Conservation (phyloP, 1,140 invertebrate genomes). For the Chlorops oryzae region DNA sequence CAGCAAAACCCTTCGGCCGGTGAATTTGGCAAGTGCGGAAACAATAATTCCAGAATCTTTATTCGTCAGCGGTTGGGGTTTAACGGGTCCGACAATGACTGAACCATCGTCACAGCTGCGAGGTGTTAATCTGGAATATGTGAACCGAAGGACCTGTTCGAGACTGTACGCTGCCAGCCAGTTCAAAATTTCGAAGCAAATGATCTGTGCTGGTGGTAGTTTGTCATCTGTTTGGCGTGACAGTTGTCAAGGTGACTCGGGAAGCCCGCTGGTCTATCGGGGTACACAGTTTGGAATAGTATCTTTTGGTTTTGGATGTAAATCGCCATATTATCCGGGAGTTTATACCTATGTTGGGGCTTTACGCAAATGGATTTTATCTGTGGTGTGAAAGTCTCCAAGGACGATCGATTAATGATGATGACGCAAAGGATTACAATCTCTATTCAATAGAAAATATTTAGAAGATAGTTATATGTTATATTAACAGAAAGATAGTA, state of each 20-base stretch:
- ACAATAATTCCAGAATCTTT: slow-evolving; percentile 13
- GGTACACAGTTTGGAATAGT: slow-evolving; percentile 51
- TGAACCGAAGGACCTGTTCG: slow-evolving; percentile 10
- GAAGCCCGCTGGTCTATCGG: slow-evolving; percentile 44
- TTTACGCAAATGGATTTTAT: slow-evolving; percentile 21
- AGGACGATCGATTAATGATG: too few species aligned
- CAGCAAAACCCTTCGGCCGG: slow-evolving; percentile 10
- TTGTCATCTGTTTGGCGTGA: slow-evolving; percentile 31
- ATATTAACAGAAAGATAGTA: too few species aligned
- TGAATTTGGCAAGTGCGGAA: slow-evolving; percentile 13
- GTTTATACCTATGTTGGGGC: slow-evolving; percentile 49
- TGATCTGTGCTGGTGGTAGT: slow-evolving; percentile 52
- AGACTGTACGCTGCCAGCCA: slow-evolving; percentile 6
- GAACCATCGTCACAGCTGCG: slow-evolving; percentile 9
- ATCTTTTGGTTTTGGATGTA: slow-evolving; percentile 59
- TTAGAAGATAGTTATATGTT: too few species aligned
- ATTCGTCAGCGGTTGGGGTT: slow-evolving; percentile 22
- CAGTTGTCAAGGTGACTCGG: slow-evolving; percentile 45
- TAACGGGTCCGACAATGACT: background rate
- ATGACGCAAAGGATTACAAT: too few species aligned
- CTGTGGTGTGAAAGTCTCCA: too few species aligned
- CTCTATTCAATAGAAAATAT: too few species aligned
- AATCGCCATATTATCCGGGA: slow-evolving; percentile 50
- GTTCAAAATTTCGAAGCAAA: slow-evolving; percentile 43
- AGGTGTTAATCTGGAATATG: slow-evolving; percentile 14